Evolutionary conservation across 1,140 invertebrate genomes (phyloP), one percentile per base, ranked within the genome.

Genomic region (Drosophila lini): DNA sequence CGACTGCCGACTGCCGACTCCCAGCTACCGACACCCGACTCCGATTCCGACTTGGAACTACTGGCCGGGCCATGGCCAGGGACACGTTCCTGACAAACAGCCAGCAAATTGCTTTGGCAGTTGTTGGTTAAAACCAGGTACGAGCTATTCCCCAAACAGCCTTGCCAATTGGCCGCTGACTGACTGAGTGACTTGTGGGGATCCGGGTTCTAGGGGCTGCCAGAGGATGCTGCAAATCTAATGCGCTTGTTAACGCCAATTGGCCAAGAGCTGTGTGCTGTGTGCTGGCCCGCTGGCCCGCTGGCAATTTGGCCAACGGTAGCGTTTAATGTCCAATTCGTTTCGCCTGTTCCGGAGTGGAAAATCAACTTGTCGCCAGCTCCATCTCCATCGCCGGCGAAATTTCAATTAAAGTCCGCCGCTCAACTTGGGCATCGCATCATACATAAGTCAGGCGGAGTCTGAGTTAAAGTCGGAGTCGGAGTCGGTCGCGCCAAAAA

Each of bases 281-380:
- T 78, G 81, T 85, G 47, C 45, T 8, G 13, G 45, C 6, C 13
- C 3, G 81, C 62, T 80, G 65, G 70, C 69, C 68, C 50, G 61
- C 44, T 85, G 69, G 78, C 81, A 85, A 85, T 85, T 85, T 86
- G 83, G 83, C 84, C 84, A 89, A 89, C 84, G 84, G 84, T 89
- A 89, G 84, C 84, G 74, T 89, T 89, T 89, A 89, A 89, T 89
- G 84, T 89, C 84, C 84, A 89, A 89, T 89, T 89, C 84, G 84
- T 81, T 88, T 89, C 74, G 80, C 77, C 59, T 58, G 50, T 38
- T 38, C 58, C 55, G 47, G 50, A 80, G 84, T 89, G 80, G 84
- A 83, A 89, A 89, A 89, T 89, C 80, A 89, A 89, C 84, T 89
- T 89, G 84, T 88, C 84, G 84, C 77, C 67, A 61, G 58, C 59